These are phyloP conservation scores for Podilymbus podiceps DNA, from an alignment of 2,113 vertebrate genomes.

Conservation along the genomic window DNA sequence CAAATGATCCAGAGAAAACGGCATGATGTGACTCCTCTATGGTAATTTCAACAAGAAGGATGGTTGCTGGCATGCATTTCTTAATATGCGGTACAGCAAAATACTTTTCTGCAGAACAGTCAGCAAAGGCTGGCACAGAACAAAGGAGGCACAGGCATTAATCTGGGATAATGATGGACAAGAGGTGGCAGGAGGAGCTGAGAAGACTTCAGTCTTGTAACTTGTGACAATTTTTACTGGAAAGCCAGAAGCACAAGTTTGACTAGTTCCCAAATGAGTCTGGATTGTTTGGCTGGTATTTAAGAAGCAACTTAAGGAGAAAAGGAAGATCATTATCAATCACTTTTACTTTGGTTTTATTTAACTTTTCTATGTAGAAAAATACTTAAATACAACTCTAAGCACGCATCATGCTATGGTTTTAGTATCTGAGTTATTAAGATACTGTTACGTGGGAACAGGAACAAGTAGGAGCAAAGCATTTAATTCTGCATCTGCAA, in stretches of 20 bases:
- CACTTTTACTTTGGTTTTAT: not conserved
- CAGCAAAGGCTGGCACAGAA: not conserved
- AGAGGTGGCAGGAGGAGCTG: slow-evolving; percentile 13
- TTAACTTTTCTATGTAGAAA: not conserved
- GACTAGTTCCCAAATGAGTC: slow-evolving; percentile 10
- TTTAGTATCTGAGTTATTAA: not conserved
- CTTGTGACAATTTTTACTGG: slow-evolving; percentile 36
- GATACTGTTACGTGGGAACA: not conserved
- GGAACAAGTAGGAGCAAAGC: not conserved
- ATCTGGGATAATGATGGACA: slow-evolving; percentile 20
- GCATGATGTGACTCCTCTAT: not conserved
- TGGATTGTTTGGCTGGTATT: not conserved
- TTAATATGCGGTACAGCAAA: not conserved
- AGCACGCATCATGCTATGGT: not conserved
- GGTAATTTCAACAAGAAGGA: slow-evolving; percentile 5
- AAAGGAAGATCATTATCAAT: not conserved
- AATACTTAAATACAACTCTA: not conserved
- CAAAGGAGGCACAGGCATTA: slow-evolving; percentile 16
- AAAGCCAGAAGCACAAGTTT: slow-evolving; percentile 43
- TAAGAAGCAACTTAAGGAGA: not conserved
- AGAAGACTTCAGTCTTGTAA: not conserved
- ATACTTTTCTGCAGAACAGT: not conserved
- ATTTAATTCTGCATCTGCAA: not conserved
- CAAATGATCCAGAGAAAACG: not conserved
- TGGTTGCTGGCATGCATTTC: not conserved